A percentile compares a stretch with the other conserved stretches of the same genome.
Evolutionary conservation across 2,113 vertebrate species (phyloP).

Genomic region (Seriola quinqueradiata): DNA sequence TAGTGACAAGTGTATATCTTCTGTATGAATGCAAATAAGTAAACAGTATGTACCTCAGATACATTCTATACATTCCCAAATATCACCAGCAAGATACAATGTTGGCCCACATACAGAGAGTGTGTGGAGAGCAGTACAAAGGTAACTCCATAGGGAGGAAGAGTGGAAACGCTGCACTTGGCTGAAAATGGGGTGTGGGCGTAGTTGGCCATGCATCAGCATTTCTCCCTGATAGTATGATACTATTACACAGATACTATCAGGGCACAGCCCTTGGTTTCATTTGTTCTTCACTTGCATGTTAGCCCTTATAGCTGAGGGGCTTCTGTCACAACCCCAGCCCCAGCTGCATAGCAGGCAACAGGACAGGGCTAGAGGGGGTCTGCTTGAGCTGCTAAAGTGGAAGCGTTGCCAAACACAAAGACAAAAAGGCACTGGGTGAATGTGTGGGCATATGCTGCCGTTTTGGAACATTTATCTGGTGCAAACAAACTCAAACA

Average conservation of each 20-base stretch:
- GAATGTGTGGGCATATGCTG: slow-evolving; percentile 35
- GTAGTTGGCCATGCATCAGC: slow-evolving; percentile 9
- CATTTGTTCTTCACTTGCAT: slow-evolving; percentile 34
- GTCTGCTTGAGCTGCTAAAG: slow-evolving; percentile 18
- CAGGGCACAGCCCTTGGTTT: slow-evolving; percentile 5
- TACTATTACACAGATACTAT: slow-evolving; percentile 7
- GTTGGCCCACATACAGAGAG: slow-evolving; percentile 19
- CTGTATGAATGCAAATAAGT: not conserved
- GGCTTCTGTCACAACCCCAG: slow-evolving; percentile 20
- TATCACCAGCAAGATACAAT: not conserved
- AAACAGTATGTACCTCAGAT: not conserved
- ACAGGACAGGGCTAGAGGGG: slow-evolving; percentile 25
- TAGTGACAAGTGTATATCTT: not conserved
- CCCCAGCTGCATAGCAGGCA: slow-evolving; percentile 53
- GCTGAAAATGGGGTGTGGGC: slow-evolving; percentile 19
- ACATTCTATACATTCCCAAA: not conserved
- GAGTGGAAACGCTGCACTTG: slow-evolving; percentile 3
- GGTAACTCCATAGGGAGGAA: not conserved
- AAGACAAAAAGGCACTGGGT: slow-evolving; percentile 33
- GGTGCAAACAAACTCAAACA: slow-evolving; percentile 1
- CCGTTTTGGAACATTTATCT: slow-evolving; percentile 33
- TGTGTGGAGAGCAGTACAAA: slow-evolving; percentile 10
- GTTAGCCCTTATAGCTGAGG: slow-evolving; percentile 10
- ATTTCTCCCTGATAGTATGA: slow-evolving; percentile 36
- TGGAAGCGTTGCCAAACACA: slow-evolving; percentile 24